Evolutionary conservation across 2,113 vertebrate genomes (phyloP), one percentile per base, ranked within the genome.

Genomic region (Trochalopteron elliotii): DNA sequence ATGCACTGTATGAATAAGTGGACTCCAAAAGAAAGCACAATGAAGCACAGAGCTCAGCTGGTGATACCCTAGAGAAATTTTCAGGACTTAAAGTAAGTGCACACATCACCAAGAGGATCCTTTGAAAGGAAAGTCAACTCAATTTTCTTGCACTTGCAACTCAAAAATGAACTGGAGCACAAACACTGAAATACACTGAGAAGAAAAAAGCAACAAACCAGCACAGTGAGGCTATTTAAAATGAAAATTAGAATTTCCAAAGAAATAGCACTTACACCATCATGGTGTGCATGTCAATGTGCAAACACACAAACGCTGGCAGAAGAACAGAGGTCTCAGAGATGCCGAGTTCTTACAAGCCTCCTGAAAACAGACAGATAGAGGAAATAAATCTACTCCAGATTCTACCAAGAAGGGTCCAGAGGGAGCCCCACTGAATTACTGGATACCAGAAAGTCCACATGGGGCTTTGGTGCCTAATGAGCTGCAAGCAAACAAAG

Each of bases 401-500:
- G 55, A 47, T 95, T 90, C 83, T n/a, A 67, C 42, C 69, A 72
- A 56, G 76, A 63, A 83, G 13, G 25, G 56, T 89, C 69, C 72
- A 93, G 83, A 90, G 80, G 83, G 60, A 94, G 40, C 47, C 24
- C 60, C 72, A 39, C 33, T 64, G 64, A 68, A 92, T 53, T 65
- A 52, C 30, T 67, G 56, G 86, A 61, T 77, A 90, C 67, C 68
- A 90, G 40, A 77, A 40, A 45, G 72, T 92, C 80, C 86, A 89
- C 72, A 70, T 24, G 83, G 56, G 83, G 40, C 53, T 94, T 72
- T 67, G 60, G 86, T 82, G 64, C 49, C 93, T 92, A 95, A 95
- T 0, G 15, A 95, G 60, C 83, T 89, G 60, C 83, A 87, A 94
- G 95, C 24, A 92, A 80, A 90, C 2, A 1, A 71, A 94, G 84